Percentiles rank a stretch among this genome's conserved stretches.
These are phyloP conservation scores for Marisa cornuarietis DNA, from an alignment of 1,140 invertebrate genomes.

Conservation along the genomic window DNA sequence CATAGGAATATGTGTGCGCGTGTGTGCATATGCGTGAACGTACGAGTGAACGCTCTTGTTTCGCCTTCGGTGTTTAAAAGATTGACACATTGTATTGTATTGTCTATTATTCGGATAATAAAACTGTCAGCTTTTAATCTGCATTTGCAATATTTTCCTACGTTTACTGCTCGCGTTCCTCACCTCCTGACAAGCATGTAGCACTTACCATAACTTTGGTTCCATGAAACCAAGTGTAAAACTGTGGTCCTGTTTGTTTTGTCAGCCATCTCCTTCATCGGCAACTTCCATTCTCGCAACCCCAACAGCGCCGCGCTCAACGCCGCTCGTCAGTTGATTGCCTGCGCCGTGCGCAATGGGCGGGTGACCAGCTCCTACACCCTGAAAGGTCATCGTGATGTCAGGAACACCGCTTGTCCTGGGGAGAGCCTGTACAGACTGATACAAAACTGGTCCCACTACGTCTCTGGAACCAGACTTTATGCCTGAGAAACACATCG, in stretches of 20 bases:
- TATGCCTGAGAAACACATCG: too few relatives aligned
- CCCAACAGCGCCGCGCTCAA: conserved; percentile 45
- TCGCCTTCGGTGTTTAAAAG: too few relatives aligned
- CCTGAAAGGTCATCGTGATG: conserved; percentile 50
- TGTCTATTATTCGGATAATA: too few relatives aligned
- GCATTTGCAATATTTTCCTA: too few relatives aligned
- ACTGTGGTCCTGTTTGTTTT: too few relatives aligned
- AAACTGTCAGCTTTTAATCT: too few relatives aligned
- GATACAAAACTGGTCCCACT: conserved; percentile 57
- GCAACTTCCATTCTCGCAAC: conserved; percentile 56
- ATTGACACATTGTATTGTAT: too few relatives aligned
- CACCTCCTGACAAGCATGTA: background rate
- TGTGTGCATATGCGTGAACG: background rate
- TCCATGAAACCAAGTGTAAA: too few relatives aligned
- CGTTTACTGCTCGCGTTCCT: background rate
- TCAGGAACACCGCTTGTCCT: conserved; percentile 44
- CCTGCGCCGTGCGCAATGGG: conserved; percentile 42
- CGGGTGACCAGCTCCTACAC: conserved; percentile 42
- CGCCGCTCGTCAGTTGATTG: conserved; percentile 42
- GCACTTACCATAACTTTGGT: background rate
- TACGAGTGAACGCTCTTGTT: too few relatives aligned
- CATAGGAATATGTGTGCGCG: background rate
- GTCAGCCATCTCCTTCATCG: conserved; percentile 70
- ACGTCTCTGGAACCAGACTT: background rate
- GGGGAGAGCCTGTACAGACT: conserved; percentile 65